Base-by-base conservation (phyloP, 2,797 vertebrate genomes). In the Onychomys torridus region DNA sequence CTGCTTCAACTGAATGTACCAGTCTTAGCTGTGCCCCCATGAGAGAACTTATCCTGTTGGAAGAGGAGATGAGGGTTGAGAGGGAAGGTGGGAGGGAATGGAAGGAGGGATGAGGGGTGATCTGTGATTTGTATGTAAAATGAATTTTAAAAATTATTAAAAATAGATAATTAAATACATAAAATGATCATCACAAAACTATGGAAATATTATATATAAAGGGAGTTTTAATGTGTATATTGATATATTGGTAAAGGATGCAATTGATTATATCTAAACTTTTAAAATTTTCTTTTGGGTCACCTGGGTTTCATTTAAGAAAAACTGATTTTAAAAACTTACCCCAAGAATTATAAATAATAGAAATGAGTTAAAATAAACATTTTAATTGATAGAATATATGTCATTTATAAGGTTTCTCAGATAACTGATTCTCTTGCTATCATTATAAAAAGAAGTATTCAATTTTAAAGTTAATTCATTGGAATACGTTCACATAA, bases 291-390 rank as follows among this genome's bases (percentile, higher is more conserved):
- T 91, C 8, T 46, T 59, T 83, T 67, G 19, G 21, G 10, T 37
- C 0, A 61, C 9, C 25, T 73, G 3, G 16, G 23, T 12, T 69
- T 4, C 57, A 87, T 87, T 97, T 95, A 14, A 94, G 55, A 93
- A 95, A 93, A 9, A 93, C 11, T 23, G 6, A 86, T 71, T 86
- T 86, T 81, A 79, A 8, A 49, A 93, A 61, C 37, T 14, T 71
- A 32, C 0, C 0, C 3, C 0, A 40, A 92, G 63, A 94, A 95
- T 93, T 23, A 83, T 37, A 89, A 57, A 21, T 76, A 79, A 82
- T 93, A 86, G 76, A 89, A 78, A 65, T 17, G 32, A 95, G 6
- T 93, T 78, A 89, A 93, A 90, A 82, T 17, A 83, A 87, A 81
- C 9, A 63, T 90, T 96, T 96, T 65, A 1, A 57, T 29, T 90